Evolutionary conservation across 2,888 invertebrate species (phyloP), one percentile per base, ranked within the genome.

Genomic region (Latrodectus hesperus): DNA sequence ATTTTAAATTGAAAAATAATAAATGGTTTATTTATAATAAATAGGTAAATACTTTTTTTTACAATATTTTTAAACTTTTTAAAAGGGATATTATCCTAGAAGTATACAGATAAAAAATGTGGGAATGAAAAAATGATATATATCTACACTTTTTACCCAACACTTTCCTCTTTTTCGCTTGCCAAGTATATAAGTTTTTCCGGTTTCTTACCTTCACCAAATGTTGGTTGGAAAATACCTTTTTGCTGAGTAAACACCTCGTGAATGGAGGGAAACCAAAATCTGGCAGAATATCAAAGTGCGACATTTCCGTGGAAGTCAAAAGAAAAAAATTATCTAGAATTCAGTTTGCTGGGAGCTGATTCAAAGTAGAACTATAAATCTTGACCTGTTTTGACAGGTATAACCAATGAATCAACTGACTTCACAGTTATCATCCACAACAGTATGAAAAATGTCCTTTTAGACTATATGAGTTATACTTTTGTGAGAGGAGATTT

Each of bases 321-420:
- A 74, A 81, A 67, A 38, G 38, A 38, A 81, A 81, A 81, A 81
- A 73, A 81, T 81, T 81, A 81, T 71, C 73, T 11, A 74, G 81
- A 81, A 81, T 81, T 81, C 81, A 81, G 81, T 81, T 81, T 81
- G 72, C 81, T 74, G 65, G 74, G 80, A 72, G 72, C 80, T 55
- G 80, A 80, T 72, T 71, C 80, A 81, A 74, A 73, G 8, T 74
- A 74, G 67, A 81, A 81, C 81, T 73, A 81, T 81, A 81, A 81
- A 81, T 81, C 81, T 81, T 67, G 81, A 81, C 81, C 81, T 81
- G 81, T 81, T 81, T 78, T 81, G 81, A 81, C 81, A 81, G 81
- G 81, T 81, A 26, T 22, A 55, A 67, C 74, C 81, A 74, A 81
- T 81, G 81, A 81, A 81, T 81, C 81, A 81, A 74, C 73, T 74